Percentiles rank a stretch among this genome's conserved stretches.
phyloP scores from a whole-genome alignment of 2,797 vertebrate species.

The Phrynocephalus vlangalii region DNA sequence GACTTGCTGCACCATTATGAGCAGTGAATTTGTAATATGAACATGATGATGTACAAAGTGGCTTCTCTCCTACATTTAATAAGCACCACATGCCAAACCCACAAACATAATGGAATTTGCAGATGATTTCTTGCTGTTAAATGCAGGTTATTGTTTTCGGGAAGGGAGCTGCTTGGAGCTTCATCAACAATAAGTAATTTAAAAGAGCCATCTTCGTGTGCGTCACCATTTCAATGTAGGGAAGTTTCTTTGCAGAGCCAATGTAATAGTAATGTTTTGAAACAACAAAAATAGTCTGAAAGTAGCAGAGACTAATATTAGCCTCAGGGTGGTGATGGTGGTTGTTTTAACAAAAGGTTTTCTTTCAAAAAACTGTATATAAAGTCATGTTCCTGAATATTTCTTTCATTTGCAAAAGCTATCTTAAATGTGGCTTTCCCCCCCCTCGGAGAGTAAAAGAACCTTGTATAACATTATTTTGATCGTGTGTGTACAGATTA shows the following conservation, averaged over 20 bases:
- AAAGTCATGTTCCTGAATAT: background rate
- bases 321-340: too few relatives aligned
- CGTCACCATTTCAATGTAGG: slow-evolving; percentile 17
- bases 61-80: slow-evolving; percentile 92
- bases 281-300: slow-evolving; percentile 49
- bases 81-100: slow-evolving; percentile 87
- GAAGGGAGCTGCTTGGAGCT: slow-evolving; percentile 68
- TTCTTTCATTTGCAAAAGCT: background rate
- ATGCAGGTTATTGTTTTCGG: slow-evolving; percentile 78
- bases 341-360: background rate
- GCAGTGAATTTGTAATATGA: slow-evolving; percentile 80
- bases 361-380: background rate
- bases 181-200: slow-evolving; percentile 74
- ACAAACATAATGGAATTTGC: slow-evolving; percentile 87
- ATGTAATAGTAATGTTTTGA: slow-evolving; percentile 64
- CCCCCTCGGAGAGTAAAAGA: background rate
- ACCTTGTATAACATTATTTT: background rate
- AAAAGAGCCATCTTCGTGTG: slow-evolving; percentile 58
- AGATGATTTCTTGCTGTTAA: slow-evolving; percentile 84
- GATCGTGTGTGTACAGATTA: background rate
- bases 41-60: slow-evolving; percentile 88
- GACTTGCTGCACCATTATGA: slow-evolving; percentile 80
- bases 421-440: background rate
- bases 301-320: slow-evolving; percentile 28
- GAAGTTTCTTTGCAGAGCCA: slow-evolving; percentile 61